Conservation (phyloP, 1,140 invertebrate species). For the Atta texana region DNA sequence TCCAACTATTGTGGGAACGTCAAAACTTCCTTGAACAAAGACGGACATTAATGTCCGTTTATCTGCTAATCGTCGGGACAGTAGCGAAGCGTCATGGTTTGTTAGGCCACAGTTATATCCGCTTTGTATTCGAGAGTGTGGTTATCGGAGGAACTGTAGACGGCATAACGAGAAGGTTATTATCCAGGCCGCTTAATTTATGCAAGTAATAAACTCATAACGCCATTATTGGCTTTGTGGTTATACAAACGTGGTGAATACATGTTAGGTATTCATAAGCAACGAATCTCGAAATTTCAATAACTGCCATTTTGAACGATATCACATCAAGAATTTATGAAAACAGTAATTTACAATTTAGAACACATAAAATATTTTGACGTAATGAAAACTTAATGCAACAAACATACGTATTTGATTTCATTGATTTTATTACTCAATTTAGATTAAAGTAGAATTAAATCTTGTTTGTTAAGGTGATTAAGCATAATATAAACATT, state of each 20-base stretch:
- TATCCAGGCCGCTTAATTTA: slow-evolving; percentile 60
- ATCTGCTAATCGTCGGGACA: slow-evolving; percentile 56
- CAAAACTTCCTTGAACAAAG: slow-evolving; percentile 55
- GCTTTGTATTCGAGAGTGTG: slow-evolving; percentile 56
- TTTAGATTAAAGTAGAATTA: slow-evolving; percentile 12
- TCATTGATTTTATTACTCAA: not conserved
- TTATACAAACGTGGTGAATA: slow-evolving; percentile 45
- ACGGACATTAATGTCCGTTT: slow-evolving; percentile 48
- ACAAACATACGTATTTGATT: not conserved
- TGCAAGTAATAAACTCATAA: slow-evolving; percentile 61
- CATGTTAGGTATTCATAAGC: slow-evolving; percentile 52
- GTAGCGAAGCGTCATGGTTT: slow-evolving; percentile 43
- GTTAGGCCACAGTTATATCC: slow-evolving; percentile 53
- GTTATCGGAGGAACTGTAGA: slow-evolving; percentile 63
- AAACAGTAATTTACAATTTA: slow-evolving; percentile 11
- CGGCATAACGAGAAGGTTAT: slow-evolving; percentile 62
- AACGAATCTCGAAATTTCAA: slow-evolving; percentile 58
- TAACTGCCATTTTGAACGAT: slow-evolving; percentile 1
- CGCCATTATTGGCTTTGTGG: slow-evolving; percentile 58
- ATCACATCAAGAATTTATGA: slow-evolving; percentile 31
- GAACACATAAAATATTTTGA: not conserved
- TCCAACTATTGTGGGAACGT: slow-evolving; percentile 32
- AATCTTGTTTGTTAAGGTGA: not conserved
- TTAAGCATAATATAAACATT: not conserved
- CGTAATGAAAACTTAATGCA: not conserved